Conservation (phyloP, 1,140 invertebrate genomes). For the Bactericera cockerelli region DNA sequence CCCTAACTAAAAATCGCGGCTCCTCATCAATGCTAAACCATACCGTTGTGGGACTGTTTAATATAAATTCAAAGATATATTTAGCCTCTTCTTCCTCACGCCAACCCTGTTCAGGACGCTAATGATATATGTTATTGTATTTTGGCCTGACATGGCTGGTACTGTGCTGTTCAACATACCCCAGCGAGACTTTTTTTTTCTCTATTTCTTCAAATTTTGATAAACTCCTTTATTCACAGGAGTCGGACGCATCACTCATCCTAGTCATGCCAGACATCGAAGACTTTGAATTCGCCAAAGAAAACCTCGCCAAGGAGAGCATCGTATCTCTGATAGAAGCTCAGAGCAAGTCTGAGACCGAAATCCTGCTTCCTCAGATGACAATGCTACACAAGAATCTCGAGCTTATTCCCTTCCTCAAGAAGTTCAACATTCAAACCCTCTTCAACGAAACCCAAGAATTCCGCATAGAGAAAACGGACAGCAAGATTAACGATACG, state of each 20-base stretch:
- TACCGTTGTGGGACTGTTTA: too few species aligned
- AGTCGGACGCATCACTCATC: constrained; percentile 20
- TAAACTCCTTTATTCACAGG: too few species aligned
- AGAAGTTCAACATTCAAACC: constrained; percentile 19
- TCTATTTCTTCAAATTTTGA: too few species aligned
- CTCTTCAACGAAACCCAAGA: constrained; percentile 16
- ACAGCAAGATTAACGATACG: background rate
- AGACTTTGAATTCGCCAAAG: constrained; percentile 20
- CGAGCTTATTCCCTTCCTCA: constrained; percentile 23
- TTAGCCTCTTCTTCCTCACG: too few species aligned
- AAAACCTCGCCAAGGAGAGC: constrained; percentile 21
- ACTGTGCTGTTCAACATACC: too few species aligned
- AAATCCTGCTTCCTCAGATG: constrained; percentile 26
- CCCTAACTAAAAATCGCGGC: too few species aligned
- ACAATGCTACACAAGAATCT: constrained; percentile 22
- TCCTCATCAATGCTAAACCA: too few species aligned
- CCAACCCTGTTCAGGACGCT: too few species aligned
- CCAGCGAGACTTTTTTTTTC: too few species aligned
- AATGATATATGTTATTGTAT: too few species aligned
- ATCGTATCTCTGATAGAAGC: constrained; percentile 18
- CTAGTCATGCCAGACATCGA: constrained; percentile 25
- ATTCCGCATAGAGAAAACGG: background rate
- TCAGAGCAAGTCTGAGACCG: constrained; percentile 19
- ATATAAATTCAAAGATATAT: too few species aligned
- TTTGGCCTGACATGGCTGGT: too few species aligned